phyloP scores from a whole-genome alignment of 2,797 vertebrate species.

The Carcharodon carcharias region DNA sequence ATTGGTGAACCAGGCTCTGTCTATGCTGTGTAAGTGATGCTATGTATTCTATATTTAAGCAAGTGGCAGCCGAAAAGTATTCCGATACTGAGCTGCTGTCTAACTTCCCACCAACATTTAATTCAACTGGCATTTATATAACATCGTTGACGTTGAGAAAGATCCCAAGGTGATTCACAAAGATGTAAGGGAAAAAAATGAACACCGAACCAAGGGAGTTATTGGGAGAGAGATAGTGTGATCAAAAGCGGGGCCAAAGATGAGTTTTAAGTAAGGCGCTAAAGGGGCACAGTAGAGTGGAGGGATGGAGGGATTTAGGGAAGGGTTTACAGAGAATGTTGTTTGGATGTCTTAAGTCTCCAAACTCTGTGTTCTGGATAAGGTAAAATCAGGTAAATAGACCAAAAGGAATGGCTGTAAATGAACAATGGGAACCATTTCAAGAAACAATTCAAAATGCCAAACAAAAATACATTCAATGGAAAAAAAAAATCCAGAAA shows the following conservation, averaged over 20 bases:
- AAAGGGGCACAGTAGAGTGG: neutral
- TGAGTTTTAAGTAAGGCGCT: neutral
- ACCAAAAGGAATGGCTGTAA: too few species aligned
- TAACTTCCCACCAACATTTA: neutral
- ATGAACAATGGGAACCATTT: too few species aligned
- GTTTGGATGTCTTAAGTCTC: neutral
- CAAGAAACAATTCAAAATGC: too few species aligned
- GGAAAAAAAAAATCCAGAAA: too few species aligned
- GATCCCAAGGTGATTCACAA: neutral
- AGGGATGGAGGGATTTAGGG: neutral
- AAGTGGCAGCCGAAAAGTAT: neutral
- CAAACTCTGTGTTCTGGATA: neutral
- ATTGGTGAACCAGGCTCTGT: neutral
- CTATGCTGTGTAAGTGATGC: neutral
- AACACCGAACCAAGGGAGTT: neutral
- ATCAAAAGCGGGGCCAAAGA: neutral
- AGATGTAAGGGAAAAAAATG: neutral
- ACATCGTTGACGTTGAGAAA: neutral
- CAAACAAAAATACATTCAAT: too few species aligned
- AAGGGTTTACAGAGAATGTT: neutral
- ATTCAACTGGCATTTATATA: neutral
- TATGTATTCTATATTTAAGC: neutral
- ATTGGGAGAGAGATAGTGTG: neutral
- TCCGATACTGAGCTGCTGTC: neutral
- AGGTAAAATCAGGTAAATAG: too few species aligned